Evolutionary conservation across 1,140 invertebrate genomes (phyloP), one percentile per base, ranked within the genome.

Genomic region (Heliconius congener): DNA sequence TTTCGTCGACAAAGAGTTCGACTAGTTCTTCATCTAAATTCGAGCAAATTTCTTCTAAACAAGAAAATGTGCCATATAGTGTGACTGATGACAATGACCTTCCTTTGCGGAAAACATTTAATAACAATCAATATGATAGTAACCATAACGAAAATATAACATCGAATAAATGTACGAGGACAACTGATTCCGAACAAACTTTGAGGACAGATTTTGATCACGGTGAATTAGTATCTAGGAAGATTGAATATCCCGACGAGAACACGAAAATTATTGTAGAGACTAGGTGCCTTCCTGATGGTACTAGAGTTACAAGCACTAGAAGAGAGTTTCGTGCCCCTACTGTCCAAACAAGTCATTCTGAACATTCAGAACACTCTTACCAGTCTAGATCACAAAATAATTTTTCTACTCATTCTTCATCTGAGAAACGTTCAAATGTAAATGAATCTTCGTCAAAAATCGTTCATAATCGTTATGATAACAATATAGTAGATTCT

Each of bases 231-330:
- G 91, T 96, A 52, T 95, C 95, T 19, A 93, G 95, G 60, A 95
- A 95, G 84, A 90, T 96, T n/a, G 95, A 95, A 75, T 96, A 96
- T 85, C 95, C 95, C 11, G 95, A 96, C 84, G 95, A 95, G 11
- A 96, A 96, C 85, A 96, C 96, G 8, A 96, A 95, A 89, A 95
- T 96, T 79, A 95, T 95, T 18, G 95, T 95, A 34, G 96, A 96
- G 81, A 96, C 96, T 2, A 95, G 96, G 83, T 95, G 95, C 39
- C 87, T 96, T n/a, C 95, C 96, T 18, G 96, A 96, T 85, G 96
- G 96, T 27, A 96, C 96, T 23, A 94, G 94, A 79, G 95, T 96
- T 3, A 96, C 96, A 30, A 96, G 96, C 81, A 96, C 96, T 52
- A 94, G 95, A 73, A 95, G 96, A 57, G 96, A 96, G 82, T 96